Evolutionary conservation across 2,888 invertebrate species (phyloP), one percentile per base, ranked within the genome.

Genomic region (Tachina lurida): DNA sequence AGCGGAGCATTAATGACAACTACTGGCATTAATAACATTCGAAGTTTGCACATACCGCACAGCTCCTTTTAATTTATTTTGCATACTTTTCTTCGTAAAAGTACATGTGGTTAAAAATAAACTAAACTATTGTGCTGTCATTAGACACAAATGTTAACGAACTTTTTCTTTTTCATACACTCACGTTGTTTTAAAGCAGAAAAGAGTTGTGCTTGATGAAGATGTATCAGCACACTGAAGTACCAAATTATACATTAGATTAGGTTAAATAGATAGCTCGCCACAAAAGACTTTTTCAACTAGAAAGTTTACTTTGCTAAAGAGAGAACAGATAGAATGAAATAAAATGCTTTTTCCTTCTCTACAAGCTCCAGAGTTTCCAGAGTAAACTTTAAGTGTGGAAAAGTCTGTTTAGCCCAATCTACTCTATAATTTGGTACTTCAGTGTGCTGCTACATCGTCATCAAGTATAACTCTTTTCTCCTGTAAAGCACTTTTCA

Each of bases 31-130:
- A 43, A 41, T 43, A 54, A 43, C 47, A 10, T 17, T 56, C 39
- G 13, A 60, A 60, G 3, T 31, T 17, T 19, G 3, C 15, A 12
- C 19, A 63, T 8, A 63, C 43, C 15, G 12, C 15, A 63, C 43
- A 31, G 12, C 15, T n/a, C 15, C 43, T 45, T n/a, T 22, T 54
- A 75, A 63, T 63, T 75, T 75, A 43, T 10, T 54, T 17, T 22
- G n/a, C 3, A 8, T 22, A 17, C n/a, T 15, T 9, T 19, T 41
- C 13, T 49, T n/a, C 1, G 10, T 15, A 19, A 7, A 45, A 56
- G 31, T 54, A n/a, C n/a, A 17, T 63, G 63, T 65, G 65, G 76
- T 47, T 54, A 56, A 45, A 45, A 31, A 31, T 31, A 56, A 31
- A 31, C 3, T 0, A 31, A 45, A 56, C 65, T 65, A 56, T 65